A percentile compares a stretch with the other conserved stretches of the same genome.
These are phyloP conservation scores for Drosophila neotestacea DNA, from an alignment of 2,888 invertebrate genomes.

Conservation along the genomic window DNA sequence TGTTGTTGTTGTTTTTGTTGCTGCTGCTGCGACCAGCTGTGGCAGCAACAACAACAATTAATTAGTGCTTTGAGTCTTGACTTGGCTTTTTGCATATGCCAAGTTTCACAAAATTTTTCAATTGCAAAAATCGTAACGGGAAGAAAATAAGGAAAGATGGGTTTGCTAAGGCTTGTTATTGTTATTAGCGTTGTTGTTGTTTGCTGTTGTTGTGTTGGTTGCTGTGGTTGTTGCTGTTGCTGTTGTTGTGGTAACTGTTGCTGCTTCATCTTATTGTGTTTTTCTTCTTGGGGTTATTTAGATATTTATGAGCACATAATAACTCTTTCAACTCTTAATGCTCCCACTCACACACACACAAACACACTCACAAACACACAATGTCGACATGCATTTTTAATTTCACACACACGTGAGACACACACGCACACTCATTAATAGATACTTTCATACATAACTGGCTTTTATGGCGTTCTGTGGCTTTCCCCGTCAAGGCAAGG, in stretches of 20 bases:
- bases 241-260: background rate
- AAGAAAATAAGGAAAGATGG: background rate
- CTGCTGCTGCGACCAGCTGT: slow-evolving; percentile 7
- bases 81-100: slow-evolving; percentile 40
- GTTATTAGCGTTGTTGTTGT: background rate
- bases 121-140: slow-evolving; percentile 1
- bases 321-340: slow-evolving; percentile 53
- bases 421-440: slow-evolving; percentile 36
- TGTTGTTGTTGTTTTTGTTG: slow-evolving; percentile 4
- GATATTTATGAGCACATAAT: slow-evolving; percentile 57
- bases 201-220: slow-evolving; percentile 1
- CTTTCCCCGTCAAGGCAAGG: slow-evolving; percentile 25
- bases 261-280: slow-evolving; percentile 7
- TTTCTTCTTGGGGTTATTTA: slow-evolving; percentile 14
- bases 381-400: slow-evolving; percentile 44
- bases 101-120: slow-evolving; percentile 18
- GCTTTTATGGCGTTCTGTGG: slow-evolving; percentile 51
- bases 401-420: slow-evolving; percentile 22
- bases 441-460: slow-evolving; percentile 47
- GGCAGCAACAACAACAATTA: slow-evolving; percentile 41
- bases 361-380: slow-evolving; percentile 10
- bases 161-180: background rate
- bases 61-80: slow-evolving; percentile 36
- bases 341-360: slow-evolving; percentile 18
- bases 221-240: background rate